A percentile compares a stretch with the other conserved stretches of the same genome.
phyloP scores from a whole-genome alignment of 1,140 invertebrate species.

The Neotoxoptera formosana region DNA sequence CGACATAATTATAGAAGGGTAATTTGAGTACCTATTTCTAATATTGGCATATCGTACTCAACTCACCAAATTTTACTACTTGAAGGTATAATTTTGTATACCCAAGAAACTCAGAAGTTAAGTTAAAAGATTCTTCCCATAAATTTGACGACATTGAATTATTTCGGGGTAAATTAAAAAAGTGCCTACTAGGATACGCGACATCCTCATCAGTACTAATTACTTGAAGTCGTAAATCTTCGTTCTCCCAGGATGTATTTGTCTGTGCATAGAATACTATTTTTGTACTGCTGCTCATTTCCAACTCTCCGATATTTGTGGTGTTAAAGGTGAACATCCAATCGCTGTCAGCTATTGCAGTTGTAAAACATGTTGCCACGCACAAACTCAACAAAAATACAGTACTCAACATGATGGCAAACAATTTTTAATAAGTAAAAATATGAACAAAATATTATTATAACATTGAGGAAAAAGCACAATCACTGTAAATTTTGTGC shows the following conservation, averaged over 20 bases:
- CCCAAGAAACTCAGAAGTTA: conserved; percentile 32
- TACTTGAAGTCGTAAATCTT: conserved; percentile 6
- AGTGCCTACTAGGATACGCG: neutral
- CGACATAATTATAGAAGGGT: neutral
- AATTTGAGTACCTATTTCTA: neutral
- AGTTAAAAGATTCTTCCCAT: neutral
- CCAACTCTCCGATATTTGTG: neutral
- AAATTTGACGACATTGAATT: neutral
- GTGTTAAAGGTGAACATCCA: conserved; percentile 3
- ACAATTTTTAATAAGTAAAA: neutral
- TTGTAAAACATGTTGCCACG: neutral
- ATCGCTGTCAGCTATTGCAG: neutral
- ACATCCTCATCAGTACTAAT: conserved; percentile 30
- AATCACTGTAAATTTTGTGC: neutral
- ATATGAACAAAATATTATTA: neutral
- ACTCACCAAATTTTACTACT: conserved; percentile 39
- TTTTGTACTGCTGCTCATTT: conserved; percentile 27
- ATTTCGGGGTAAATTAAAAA: conserved; percentile 36
- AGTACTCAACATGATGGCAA: neutral
- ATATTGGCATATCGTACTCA: neutral
- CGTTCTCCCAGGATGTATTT: neutral
- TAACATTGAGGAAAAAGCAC: neutral
- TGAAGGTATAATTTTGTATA: conserved; percentile 38
- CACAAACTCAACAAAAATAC: neutral
- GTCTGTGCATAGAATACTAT: neutral